Evolutionary conservation across 2,113 vertebrate species (phyloP), one percentile per base, ranked within the genome.

Genomic region (Vulpes ferrilata): DNA sequence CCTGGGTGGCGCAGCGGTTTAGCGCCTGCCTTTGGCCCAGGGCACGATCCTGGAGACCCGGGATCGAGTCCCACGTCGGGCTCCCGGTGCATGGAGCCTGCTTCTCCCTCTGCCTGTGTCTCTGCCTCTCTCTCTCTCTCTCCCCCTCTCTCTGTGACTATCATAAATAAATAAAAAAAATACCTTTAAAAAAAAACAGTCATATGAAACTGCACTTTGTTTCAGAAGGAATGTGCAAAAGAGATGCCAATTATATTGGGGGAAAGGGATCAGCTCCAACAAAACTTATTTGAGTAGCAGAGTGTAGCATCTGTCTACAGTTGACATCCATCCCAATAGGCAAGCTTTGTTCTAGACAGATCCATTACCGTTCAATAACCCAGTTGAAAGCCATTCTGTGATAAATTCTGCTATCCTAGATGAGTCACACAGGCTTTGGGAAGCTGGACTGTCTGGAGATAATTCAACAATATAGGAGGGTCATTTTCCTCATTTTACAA

Each of bases 161-260:
- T 35, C 35, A 35, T 35, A 35, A 35, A 35, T 35, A 35, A 35
- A 35, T 35, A 35, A 35, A 35, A 35, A 35, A 35, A 35, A 35
- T 35, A 35, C 35, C 35, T 35, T 35, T 35, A 35, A 35, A 35
- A 35, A 15, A 89, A 90, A 89, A 78, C 48, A 94, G 88, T 55
- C 69, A 35, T 32, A 86, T 88, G 32, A 97, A 96, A 98, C 81
- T 97, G 92, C 73, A 89, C 89, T 94, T 81, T 93, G 96, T 0
- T 48, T 88, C 53, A 53, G 88, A 83, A 96, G 95, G 81, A 76
- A 97, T 8, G 17, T 35, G 78, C 79, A 95, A 95, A 96, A 73
- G 93, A 95, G 87, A 67, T 90, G 89, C 59, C 5, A 17, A 80
- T 86, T 94, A 32, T 2, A 81, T 1, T 0, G 85, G 83, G 83